Base-by-base conservation (phyloP, 2,113 vertebrate species). In the Microcebus jonahi region DNA sequence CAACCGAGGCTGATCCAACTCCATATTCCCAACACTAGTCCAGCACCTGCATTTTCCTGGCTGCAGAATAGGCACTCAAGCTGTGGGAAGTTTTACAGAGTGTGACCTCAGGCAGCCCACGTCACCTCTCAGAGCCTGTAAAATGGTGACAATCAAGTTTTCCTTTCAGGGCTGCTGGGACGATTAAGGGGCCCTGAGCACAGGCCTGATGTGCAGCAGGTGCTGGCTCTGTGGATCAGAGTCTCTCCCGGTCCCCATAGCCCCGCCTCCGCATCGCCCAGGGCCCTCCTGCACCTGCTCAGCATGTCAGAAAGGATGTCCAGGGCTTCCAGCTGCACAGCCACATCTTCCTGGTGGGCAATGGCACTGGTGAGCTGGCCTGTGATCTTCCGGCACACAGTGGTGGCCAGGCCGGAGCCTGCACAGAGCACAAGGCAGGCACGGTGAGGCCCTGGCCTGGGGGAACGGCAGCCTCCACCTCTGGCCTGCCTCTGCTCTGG, bases 271-370 rank as follows among this genome's bases (percentile, higher is more conserved):
- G 63, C 53, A 65, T 9, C 34, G 76, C 77, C 50, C 31, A 8
- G 25, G 65, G 59, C 53, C 45, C 82, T 53, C 42, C 48, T 55
- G 67, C 98, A 99, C 99, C 99, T 99, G 99, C 99, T 99, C 97
- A 99, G 98, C 99, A 99, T 99, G 97, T 99, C 99, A 0, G 99
- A 99, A 97, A 99, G 98, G 97, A 99, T 99, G 98, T 99, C 99
- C 97, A 99, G 98, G n/a, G 99, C 99, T 97, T 99, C 99, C 81
- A 99, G 93, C 98, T 99, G 99, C 63, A 99, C 98, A 0, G 99
- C 99, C 63, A 99, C 99, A 8, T 99, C 99, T 18, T 99, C 99
- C 88, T 99, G 99, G 98, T 99, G 99, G 82, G 98, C 98, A 90
- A 99, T 98, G 42, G 99, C 99, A 67, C 99, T 99, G 4, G 99